Base-by-base conservation (phyloP, 2,113 vertebrate species). In the Hipposideros armiger region DNA sequence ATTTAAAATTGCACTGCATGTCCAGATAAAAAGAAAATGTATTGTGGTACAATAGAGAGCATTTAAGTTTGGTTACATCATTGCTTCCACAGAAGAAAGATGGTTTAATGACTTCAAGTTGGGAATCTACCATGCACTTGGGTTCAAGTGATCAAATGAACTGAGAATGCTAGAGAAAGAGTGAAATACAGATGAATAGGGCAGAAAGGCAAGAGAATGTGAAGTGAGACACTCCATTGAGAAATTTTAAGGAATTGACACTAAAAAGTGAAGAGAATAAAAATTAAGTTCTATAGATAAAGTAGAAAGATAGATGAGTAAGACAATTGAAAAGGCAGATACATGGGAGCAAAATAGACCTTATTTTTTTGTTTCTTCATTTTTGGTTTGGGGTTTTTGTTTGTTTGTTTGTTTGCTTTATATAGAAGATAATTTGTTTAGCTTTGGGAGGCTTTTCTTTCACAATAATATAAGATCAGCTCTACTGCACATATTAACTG, bases 201-300 rank as follows among this genome's bases (percentile, higher is more conserved):
- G 32, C 6, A 84, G 28, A 94, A 81, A 60, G 11, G 11, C 28
- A 60, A 89, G 17, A 77, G 28, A 83, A 81, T 30, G 6, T 20
- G 26, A 45, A 73, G 3, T 32, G 15, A 26, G 16, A 13, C 26
- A 8, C 0, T 36, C 24, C 62, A 77, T 0, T 47, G 30, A 36
- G 5, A 87, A 77, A 24, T 62, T 66, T 40, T 50, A 87, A 81
- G 6, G 3, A 7, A 54, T 2, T 78, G 50, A 62, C 17, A 19
- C 54, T 16, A 32, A 58, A 58, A 77, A 30, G 40, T 30, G 4
- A 90, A 93, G 20, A 76, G 8, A 5, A 11, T 58, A n/a, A 93
- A 81, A 87, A 32, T 6, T 11, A 60, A 89, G 2, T 36, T 95
- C 40, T 50, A 10, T 17, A 67, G 6, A 32, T 62, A 42, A 74